A percentile compares a stretch with the other conserved stretches of the same genome.
Evolutionary conservation across 2,797 vertebrate genomes (phyloP).

Genomic region (Sebastes wilsoni): DNA sequence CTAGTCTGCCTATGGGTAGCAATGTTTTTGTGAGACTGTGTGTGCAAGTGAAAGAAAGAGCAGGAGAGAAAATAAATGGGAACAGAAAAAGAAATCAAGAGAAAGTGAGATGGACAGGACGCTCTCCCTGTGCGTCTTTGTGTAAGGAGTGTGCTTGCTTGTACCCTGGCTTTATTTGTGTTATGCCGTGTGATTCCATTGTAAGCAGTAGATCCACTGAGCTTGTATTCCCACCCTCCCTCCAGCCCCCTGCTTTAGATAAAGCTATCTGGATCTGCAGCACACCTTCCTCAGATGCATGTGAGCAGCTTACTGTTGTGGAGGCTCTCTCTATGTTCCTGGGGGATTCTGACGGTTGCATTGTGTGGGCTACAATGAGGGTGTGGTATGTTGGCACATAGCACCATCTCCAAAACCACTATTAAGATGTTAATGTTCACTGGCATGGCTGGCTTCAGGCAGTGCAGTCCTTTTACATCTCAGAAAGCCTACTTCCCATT

Average conservation of each 20-base stretch:
- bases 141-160: constrained; percentile 55
- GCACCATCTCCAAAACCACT: constrained; percentile 49
- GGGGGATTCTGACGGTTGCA: constrained; percentile 61
- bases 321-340: constrained; percentile 55
- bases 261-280: constrained; percentile 75
- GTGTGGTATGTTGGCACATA: constrained; percentile 48
- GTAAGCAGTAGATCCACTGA: constrained; percentile 61
- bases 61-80: constrained; percentile 32
- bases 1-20: neutral
- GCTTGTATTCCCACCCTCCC: constrained; percentile 69
- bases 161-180: constrained; percentile 73
- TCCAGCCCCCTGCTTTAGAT: constrained; percentile 62
- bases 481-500: neutral
- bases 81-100: constrained; percentile 53
- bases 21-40: constrained; percentile 12
- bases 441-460: constrained; percentile 16
- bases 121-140: constrained; percentile 53
- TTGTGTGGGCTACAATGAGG: constrained; percentile 68
- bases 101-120: constrained; percentile 50
- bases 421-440: constrained; percentile 64
- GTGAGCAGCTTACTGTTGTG: constrained; percentile 66
- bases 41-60: constrained; percentile 28
- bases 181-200: constrained; percentile 78
- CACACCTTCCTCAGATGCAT: constrained; percentile 59
- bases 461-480: constrained; percentile 7